These are phyloP conservation scores for Philypnodon macrostomus DNA, from an alignment of 2,797 vertebrate species.

Conservation along the genomic window DNA sequence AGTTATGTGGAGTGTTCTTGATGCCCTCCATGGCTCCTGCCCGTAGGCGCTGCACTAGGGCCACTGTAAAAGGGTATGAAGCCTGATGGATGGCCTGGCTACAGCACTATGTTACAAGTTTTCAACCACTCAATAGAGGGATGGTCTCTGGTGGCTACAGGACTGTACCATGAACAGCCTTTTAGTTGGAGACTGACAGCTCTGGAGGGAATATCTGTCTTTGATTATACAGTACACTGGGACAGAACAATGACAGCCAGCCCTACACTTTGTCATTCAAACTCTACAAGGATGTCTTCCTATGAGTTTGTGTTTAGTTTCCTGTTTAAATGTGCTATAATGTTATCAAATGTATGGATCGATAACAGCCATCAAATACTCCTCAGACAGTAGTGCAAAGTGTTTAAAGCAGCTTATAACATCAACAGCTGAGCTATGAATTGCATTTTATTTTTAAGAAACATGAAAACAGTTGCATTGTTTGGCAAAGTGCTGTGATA, in stretches of 20 bases:
- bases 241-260: slow-evolving; percentile 33
- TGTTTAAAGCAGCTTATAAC: too few relatives aligned
- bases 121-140: slow-evolving; percentile 63
- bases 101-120: slow-evolving; percentile 64
- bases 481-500: too few relatives aligned
- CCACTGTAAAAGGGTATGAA: slow-evolving; percentile 34
- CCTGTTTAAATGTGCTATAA: neutral
- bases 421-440: too few relatives aligned
- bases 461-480: too few relatives aligned
- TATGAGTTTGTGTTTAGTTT: slow-evolving; percentile 4
- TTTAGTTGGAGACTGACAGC: slow-evolving; percentile 51
- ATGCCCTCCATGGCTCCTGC: slow-evolving; percentile 52
- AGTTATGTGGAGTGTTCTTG: slow-evolving; percentile 46
- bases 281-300: slow-evolving; percentile 16
- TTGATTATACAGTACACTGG: slow-evolving; percentile 43
- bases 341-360: too few relatives aligned
- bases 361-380: too few relatives aligned
- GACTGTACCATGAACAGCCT: slow-evolving; percentile 33
- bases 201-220: slow-evolving; percentile 56
- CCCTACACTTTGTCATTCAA: slow-evolving; percentile 40
- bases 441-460: too few relatives aligned
- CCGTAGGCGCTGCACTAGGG: slow-evolving; percentile 38
- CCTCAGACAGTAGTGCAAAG: too few relatives aligned
- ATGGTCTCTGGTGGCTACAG: slow-evolving; percentile 59
- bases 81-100: slow-evolving; percentile 63